Conservation (phyloP, 2,797 vertebrate genomes). For the Alectoris magna region DNA sequence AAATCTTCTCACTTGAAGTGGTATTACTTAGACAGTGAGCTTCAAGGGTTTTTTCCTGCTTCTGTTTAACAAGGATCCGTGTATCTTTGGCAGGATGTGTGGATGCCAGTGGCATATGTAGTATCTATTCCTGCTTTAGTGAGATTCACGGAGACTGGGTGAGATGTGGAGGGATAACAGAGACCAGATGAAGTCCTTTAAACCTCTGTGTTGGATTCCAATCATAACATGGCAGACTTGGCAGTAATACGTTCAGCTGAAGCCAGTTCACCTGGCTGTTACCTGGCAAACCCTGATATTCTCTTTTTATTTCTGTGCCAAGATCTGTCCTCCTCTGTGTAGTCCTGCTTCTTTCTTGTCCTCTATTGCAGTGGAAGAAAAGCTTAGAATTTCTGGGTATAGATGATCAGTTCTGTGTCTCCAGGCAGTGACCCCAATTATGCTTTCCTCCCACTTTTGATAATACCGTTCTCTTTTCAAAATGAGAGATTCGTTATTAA, state of each 20-base stretch:
- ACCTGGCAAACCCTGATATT: neutral
- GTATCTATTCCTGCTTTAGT: neutral
- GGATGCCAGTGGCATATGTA: neutral
- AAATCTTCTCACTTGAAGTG: neutral
- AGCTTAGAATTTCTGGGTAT: neutral
- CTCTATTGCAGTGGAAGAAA: neutral
- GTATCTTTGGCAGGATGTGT: neutral
- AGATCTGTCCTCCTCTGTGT: neutral
- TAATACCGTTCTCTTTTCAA: neutral
- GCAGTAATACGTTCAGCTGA: neutral
- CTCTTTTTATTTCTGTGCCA: neutral
- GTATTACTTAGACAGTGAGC: neutral
- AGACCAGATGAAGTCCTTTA: neutral
- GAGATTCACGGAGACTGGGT: neutral
- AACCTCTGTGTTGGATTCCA: neutral
- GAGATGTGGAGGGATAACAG: neutral
- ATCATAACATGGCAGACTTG: neutral
- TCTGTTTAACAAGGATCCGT: neutral
- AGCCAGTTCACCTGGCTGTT: neutral
- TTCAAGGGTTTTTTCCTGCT: neutral
- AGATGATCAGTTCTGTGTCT: neutral
- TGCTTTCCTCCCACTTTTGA: neutral
- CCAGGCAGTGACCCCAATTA: neutral
- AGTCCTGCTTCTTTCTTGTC: neutral
- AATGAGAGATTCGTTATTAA: neutral